phyloP scores from a whole-genome alignment of 2,888 invertebrate genomes.

The Limenitis camilla region DNA sequence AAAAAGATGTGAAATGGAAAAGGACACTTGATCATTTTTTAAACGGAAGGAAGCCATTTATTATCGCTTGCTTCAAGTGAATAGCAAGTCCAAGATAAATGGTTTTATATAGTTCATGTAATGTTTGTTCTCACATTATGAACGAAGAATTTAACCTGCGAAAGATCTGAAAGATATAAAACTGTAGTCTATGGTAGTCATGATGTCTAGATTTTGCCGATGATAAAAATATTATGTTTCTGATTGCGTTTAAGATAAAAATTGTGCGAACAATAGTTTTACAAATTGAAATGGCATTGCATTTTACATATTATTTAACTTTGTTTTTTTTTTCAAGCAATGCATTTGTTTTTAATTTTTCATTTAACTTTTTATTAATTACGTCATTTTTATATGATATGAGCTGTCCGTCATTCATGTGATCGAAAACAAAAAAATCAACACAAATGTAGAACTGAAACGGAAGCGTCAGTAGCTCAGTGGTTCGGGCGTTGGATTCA shows the following conservation, averaged over 20 bases:
- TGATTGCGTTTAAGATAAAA: background rate
- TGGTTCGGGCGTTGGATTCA: no score
- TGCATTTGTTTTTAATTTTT: no score
- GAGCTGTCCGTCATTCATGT: no score
- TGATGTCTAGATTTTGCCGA: background rate
- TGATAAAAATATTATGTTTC: background rate
- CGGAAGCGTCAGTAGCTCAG: no score
- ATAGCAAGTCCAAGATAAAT: constrained; percentile 16
- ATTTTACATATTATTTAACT: no score
- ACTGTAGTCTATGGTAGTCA: background rate
- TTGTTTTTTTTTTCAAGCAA: no score
- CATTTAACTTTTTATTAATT: no score
- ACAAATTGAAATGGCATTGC: background rate
- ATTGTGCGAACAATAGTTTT: background rate
- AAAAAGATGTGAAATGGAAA: background rate
- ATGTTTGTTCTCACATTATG: constrained; percentile 19
- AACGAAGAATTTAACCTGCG: constrained; percentile 7
- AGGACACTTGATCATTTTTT: constrained; percentile 4
- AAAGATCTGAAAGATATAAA: constrained; percentile 10
- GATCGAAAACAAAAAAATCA: no score
- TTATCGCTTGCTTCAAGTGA: constrained; percentile 13
- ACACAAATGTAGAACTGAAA: no score
- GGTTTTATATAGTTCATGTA: constrained; percentile 13
- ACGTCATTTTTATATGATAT: no score
- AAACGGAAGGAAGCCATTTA: constrained; percentile 10